These are phyloP conservation scores for Liopterus haemorrhoidalis DNA, from an alignment of 2,888 invertebrate species.

Conservation along the genomic window DNA sequence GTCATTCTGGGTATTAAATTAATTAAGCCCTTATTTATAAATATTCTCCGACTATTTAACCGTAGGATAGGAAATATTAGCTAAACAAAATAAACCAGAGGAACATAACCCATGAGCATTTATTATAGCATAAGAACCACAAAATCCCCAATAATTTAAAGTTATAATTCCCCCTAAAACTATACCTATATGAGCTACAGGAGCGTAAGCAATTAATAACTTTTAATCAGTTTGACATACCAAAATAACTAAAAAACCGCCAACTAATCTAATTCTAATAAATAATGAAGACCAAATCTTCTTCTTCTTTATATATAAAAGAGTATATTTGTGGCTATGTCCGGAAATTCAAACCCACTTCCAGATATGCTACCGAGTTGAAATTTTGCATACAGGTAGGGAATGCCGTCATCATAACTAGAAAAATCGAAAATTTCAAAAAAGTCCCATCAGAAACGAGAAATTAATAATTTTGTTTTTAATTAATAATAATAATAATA, in stretches of 20 bases:
- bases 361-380: no score
- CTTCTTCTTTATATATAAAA: no score
- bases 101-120: slow-evolving; percentile 62
- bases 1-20: slow-evolving; percentile 54
- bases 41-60: slow-evolving; percentile 54
- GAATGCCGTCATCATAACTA: no score
- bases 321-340: no score
- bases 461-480: no score
- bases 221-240: slow-evolving; percentile 66
- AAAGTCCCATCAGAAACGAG: no score
- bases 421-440: no score
- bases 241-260: slow-evolving; percentile 50
- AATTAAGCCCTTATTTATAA: slow-evolving; percentile 59
- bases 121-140: slow-evolving; percentile 54
- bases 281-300: slow-evolving; percentile 53
- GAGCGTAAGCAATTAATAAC: slow-evolving; percentile 68
- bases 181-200: slow-evolving; percentile 64
- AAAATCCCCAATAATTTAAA: slow-evolving; percentile 50
- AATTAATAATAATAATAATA: no score
- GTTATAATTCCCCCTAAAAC: slow-evolving; percentile 55
- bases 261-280: slow-evolving; percentile 52
- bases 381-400: no score
- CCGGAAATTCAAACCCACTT: no score
- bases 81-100: slow-evolving; percentile 60
- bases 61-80: slow-evolving; percentile 61